Evolutionary conservation across 2,113 vertebrate species (phyloP).

Genomic region (Etheostoma spectabile): DNA sequence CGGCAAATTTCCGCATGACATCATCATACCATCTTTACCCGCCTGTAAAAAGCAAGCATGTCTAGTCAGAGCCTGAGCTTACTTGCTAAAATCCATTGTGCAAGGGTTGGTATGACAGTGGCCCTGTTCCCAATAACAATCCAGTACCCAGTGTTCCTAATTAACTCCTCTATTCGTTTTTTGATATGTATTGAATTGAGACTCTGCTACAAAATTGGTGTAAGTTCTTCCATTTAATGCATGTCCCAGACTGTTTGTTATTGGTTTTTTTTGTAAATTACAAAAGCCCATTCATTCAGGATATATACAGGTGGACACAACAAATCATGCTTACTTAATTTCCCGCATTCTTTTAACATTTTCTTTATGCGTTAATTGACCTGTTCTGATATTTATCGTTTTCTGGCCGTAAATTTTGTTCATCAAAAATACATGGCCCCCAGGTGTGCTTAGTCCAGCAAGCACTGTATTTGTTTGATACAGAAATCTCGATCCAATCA

Average conservation of each 20-base stretch:
- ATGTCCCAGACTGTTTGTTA: constrained; percentile 22
- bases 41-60: constrained; percentile 17
- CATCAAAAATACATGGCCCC: not conserved
- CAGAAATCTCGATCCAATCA: not conserved
- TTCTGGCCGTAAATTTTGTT: not conserved
- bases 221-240: constrained; percentile 10
- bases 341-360: too few relatives aligned
- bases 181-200: not conserved
- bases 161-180: constrained; percentile 5
- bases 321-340: not conserved
- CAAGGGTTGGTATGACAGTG: constrained; percentile 17
- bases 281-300: not conserved
- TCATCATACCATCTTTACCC: not conserved
- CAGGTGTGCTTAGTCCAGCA: not conserved
- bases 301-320: not conserved
- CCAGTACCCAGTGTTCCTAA: constrained; percentile 14
- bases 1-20: not conserved
- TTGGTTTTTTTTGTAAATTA: not conserved
- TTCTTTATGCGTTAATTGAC: not conserved
- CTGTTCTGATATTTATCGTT: not conserved
- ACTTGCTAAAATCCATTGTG: constrained; percentile 13
- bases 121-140: not conserved
- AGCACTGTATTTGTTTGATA: not conserved
- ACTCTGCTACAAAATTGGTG: not conserved
- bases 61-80: not conserved